Base-by-base conservation (phyloP, 2,113 vertebrate genomes). In the Gadus macrocephalus region DNA sequence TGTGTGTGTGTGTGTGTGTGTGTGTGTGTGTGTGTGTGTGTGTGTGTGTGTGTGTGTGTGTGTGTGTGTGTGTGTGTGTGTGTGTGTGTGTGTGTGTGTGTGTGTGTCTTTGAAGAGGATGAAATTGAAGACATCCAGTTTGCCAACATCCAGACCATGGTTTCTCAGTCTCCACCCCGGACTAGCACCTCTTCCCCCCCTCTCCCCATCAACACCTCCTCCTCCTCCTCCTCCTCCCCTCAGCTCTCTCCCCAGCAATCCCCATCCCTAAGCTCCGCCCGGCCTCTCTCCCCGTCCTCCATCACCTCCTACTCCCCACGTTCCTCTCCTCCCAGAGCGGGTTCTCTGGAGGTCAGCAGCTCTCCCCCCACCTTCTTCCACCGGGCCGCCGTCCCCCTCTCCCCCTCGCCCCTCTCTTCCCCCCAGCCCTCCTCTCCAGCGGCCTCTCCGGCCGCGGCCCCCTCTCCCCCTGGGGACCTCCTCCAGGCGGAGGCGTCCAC, bases 281-380 rank as follows among this genome's bases (percentile, higher is more conserved):
- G 15, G 7, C 20, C 65, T 8, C n/a, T 27, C 15, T 8, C 3
- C 49, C 27, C 22, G 15, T 49, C 71, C 31, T 1, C 49, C 11
- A 3, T 19, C 31, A 16, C 63, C 63, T 38, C 31, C 7, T 63
- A 56, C 27, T 14, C 56, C 8, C 55, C 35, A 0, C 22, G 20
- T 5, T 66, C 1, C 5, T 58, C 60, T 71, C 70, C 62, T 62
- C 15, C 53, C 49, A 22, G 71, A 74, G 69, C 73, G 42, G 70
- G 64, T 17, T 74, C 75, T 81, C 63, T 35, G 14, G 77, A 76
- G 22, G 56, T 25, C 12, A 62, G 69, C 15, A 25, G 66, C 20
- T 55, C 68, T 5, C 19, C 64, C 38, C 5, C 60, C 15, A 7
- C 58, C 5, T 31, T 49, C 59, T 66, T 61, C 62, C 68, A 38